These are phyloP conservation scores for Hypolimnas misippus DNA, from an alignment of 2,888 invertebrate species.

Conservation along the genomic window DNA sequence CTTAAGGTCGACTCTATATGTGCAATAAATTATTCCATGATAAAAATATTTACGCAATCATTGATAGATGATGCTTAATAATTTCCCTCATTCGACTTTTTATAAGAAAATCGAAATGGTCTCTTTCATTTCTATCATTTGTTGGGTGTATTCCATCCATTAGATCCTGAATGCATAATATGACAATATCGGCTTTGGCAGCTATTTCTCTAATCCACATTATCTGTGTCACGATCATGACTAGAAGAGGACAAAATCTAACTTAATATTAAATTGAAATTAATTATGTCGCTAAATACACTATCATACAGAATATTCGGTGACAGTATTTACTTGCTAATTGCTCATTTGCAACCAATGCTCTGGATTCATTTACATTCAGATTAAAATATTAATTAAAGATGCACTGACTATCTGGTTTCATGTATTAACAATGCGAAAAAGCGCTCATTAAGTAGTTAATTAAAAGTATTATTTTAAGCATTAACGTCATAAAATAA, in stretches of 20 bases:
- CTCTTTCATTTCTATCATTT: constrained; percentile 45
- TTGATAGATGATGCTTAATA: constrained; percentile 55
- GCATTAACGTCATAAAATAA: neutral
- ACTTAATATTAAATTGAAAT: neutral
- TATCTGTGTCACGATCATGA: constrained; percentile 63
- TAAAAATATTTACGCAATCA: constrained; percentile 55
- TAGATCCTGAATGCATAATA: constrained; percentile 63
- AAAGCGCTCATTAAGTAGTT: neutral
- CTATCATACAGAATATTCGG: neutral
- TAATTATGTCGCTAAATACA: neutral
- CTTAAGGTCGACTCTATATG: too few relatives aligned
- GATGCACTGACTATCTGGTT: neutral
- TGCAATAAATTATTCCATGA: too few relatives aligned
- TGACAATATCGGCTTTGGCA: constrained; percentile 62
- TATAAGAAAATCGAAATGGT: constrained; percentile 49
- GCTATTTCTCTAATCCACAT: constrained; percentile 66
- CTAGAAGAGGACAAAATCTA: constrained; percentile 47
- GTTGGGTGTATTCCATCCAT: constrained; percentile 55
- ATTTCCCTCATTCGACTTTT: constrained; percentile 57
- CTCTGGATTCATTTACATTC: neutral
- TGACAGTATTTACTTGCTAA: neutral
- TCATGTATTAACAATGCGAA: neutral
- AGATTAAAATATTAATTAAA: neutral
- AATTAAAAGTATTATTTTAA: neutral
- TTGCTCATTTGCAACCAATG: neutral